phyloP scores from a whole-genome alignment of 2,797 vertebrate species.

The Carapus acus region DNA sequence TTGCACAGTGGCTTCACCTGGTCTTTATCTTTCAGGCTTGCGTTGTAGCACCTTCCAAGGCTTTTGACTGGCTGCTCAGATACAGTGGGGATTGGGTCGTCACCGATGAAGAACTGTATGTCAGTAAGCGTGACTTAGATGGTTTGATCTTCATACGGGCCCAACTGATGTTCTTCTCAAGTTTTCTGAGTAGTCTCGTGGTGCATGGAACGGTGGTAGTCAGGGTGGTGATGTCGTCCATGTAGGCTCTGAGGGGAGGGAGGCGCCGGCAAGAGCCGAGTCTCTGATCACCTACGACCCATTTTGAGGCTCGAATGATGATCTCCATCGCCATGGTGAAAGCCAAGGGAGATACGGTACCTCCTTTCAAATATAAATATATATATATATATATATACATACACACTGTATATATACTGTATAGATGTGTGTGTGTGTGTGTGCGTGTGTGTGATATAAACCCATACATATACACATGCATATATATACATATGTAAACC shows the following conservation, averaged over 20 bases:
- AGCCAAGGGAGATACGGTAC: not conserved
- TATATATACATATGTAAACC: too few relatives aligned
- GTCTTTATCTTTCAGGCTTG: constrained; percentile 5
- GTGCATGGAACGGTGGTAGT: constrained; percentile 8
- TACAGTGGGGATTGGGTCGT: constrained; percentile 5
- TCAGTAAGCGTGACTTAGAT: not conserved
- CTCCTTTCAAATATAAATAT: too few relatives aligned
- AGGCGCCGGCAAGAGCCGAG: not conserved
- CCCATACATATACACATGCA: too few relatives aligned
- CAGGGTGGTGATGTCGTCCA: constrained; percentile 9
- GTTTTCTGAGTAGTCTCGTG: constrained; percentile 28
- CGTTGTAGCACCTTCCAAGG: constrained; percentile 1
- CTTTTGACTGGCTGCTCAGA: constrained; percentile 2
- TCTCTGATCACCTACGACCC: constrained; percentile 10
- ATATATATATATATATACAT: too few relatives aligned
- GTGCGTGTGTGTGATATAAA: too few relatives aligned
- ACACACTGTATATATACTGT: too few relatives aligned
- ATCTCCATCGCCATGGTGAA: too few relatives aligned
- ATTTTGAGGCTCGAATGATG: constrained; percentile 8
- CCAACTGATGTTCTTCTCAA: constrained; percentile 67
- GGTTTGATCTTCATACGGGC: constrained; percentile 38
- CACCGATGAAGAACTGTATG: not conserved
- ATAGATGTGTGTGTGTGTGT: too few relatives aligned
- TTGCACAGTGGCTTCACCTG: not conserved
- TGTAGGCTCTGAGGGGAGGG: constrained; percentile 53